These are phyloP conservation scores for Amia ocellicauda DNA, from an alignment of 2,113 vertebrate species.

Conservation along the genomic window DNA sequence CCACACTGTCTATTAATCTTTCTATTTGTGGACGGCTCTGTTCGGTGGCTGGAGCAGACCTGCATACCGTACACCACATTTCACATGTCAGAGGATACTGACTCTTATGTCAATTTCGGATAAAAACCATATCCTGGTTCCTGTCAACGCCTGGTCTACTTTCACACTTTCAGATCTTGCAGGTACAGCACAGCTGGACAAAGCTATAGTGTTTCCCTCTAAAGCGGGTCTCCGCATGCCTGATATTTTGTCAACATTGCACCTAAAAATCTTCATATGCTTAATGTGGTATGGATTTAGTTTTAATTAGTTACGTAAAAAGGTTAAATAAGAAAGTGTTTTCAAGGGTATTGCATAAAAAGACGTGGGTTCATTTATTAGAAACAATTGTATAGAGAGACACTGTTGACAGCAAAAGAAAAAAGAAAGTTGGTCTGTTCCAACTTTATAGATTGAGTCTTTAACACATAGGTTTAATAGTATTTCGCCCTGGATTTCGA, in stretches of 20 bases:
- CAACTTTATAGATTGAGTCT: no score
- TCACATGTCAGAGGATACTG: conserved; percentile 17
- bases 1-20: conserved; percentile 13
- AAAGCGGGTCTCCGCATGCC: not conserved
- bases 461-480: not conserved
- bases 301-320: not conserved
- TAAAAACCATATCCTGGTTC: not conserved
- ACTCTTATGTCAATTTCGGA: conserved; percentile 3
- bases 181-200: not conserved
- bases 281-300: not conserved
- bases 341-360: not conserved
- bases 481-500: conserved; percentile 10
- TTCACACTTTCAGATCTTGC: not conserved
- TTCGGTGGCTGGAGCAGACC: not conserved
- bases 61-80: not conserved
- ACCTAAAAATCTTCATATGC: not conserved
- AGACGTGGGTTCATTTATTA: no score
- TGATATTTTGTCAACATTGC: not conserved
- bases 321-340: not conserved
- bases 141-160: not conserved
- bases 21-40: conserved; percentile 23
- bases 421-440: no score
- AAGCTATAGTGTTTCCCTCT: not conserved
- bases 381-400: no score
- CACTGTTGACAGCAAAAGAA: no score